phyloP scores from a whole-genome alignment of 2,797 vertebrate species.

The Tamandua tetradactyla region DNA sequence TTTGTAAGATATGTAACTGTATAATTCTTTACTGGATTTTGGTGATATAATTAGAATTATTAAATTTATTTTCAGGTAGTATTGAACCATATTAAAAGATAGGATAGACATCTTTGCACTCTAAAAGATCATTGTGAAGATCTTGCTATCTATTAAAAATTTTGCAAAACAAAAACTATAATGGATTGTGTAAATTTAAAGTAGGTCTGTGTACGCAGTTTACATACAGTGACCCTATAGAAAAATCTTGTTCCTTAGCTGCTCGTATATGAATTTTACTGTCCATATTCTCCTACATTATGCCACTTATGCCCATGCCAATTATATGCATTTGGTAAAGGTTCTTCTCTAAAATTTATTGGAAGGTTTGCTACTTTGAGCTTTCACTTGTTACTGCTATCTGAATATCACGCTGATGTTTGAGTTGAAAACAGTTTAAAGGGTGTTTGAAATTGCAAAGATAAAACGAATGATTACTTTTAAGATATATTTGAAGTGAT shows the following conservation, averaged over 20 bases:
- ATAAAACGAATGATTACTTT: background rate
- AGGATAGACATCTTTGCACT: conserved; percentile 15
- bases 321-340: conserved; percentile 58
- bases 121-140: conserved; percentile 22
- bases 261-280: conserved; percentile 83
- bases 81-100: conserved; percentile 2
- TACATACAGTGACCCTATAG: background rate
- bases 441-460: conserved; percentile 40
- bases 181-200: conserved; percentile 40
- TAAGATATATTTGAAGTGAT: conserved; percentile 49
- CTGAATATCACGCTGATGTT: background rate
- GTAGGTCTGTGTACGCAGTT: conserved; percentile 21
- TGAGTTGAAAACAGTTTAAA: conserved; percentile 54
- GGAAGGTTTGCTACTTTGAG: conserved; percentile 20
- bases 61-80: conserved; percentile 31
- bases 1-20: background rate
- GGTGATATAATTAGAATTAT: conserved; percentile 25
- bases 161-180: conserved; percentile 18
- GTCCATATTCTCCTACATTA: conserved; percentile 69
- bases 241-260: conserved; percentile 60
- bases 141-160: conserved; percentile 12
- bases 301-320: conserved; percentile 51
- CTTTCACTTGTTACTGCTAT: conserved; percentile 20
- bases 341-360: background rate
- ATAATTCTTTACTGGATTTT: conserved; percentile 12